These are phyloP conservation scores for Calliopum simillimum DNA, from an alignment of 2,888 invertebrate genomes.

Conservation along the genomic window DNA sequence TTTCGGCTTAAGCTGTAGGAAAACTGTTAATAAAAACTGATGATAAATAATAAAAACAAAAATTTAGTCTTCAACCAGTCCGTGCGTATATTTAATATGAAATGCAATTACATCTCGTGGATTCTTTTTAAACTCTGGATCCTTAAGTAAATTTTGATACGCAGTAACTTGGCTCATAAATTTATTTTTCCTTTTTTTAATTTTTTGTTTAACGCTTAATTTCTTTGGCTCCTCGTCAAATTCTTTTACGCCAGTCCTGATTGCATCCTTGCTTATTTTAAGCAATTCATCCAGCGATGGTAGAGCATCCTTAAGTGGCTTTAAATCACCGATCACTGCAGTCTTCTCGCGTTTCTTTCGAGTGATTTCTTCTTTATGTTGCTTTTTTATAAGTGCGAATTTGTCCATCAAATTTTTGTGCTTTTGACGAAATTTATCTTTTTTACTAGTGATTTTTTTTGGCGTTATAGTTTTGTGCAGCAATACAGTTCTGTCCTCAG, in stretches of 20 bases:
- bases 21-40: no score
- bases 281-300: conserved; percentile 62
- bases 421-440: conserved; percentile 59
- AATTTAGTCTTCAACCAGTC: conserved; percentile 41
- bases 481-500: conserved; percentile 44
- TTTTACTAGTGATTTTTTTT: conserved; percentile 57
- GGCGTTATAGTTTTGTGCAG: conserved; percentile 55
- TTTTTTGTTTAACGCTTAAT: conserved; percentile 56
- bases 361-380: conserved; percentile 56
- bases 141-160: conserved; percentile 57
- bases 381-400: conserved; percentile 54
- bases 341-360: conserved; percentile 59
- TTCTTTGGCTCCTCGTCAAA: conserved; percentile 35
- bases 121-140: conserved; percentile 61
- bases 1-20: no score
- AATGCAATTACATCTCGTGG: conserved; percentile 59
- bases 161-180: conserved; percentile 55
- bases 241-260: conserved; percentile 48
- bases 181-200: conserved; percentile 56
- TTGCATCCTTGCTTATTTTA: conserved; percentile 52
- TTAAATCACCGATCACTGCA: conserved; percentile 59
- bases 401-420: conserved; percentile 59
- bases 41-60: no score
- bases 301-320: conserved; percentile 61
- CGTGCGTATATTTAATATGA: conserved; percentile 61